Percentiles rank a stretch among this genome's conserved stretches.
These are phyloP conservation scores for Lochmaea capreae DNA, from an alignment of 2,888 invertebrate species.

Conservation along the genomic window DNA sequence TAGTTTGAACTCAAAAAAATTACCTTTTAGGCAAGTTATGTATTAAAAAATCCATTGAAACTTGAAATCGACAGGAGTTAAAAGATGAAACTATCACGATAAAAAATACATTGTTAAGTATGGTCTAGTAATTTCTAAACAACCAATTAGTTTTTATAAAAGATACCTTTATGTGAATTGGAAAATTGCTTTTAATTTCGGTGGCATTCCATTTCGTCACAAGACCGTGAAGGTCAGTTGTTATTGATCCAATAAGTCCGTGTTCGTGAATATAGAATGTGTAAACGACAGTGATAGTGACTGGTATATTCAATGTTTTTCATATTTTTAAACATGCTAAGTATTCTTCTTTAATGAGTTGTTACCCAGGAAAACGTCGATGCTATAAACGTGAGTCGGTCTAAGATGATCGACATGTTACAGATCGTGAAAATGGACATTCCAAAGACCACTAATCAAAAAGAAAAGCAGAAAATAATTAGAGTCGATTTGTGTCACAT, in stretches of 20 bases:
- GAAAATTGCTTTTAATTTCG: constrained; percentile 24
- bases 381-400: too few species aligned
- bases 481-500: too few species aligned
- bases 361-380: too few species aligned
- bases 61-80: background rate
- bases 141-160: constrained; percentile 16
- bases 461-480: too few species aligned
- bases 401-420: too few species aligned
- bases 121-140: constrained; percentile 15
- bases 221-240: constrained; percentile 24
- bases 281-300: background rate
- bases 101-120: constrained; percentile 13
- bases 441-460: too few species aligned
- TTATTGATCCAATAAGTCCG: constrained; percentile 23
- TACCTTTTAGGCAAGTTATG: too few species aligned
- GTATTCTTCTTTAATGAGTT: too few species aligned
- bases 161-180: constrained; percentile 17
- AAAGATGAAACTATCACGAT: constrained; percentile 6
- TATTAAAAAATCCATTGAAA: background rate
- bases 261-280: constrained; percentile 9
- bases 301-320: background rate
- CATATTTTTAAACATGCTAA: background rate
- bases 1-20: too few species aligned
- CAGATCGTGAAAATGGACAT: too few species aligned
- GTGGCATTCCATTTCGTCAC: constrained; percentile 17